Evolutionary conservation across 2,888 invertebrate species (phyloP), one percentile per base, ranked within the genome.

Genomic region (Rhingia campestris): DNA sequence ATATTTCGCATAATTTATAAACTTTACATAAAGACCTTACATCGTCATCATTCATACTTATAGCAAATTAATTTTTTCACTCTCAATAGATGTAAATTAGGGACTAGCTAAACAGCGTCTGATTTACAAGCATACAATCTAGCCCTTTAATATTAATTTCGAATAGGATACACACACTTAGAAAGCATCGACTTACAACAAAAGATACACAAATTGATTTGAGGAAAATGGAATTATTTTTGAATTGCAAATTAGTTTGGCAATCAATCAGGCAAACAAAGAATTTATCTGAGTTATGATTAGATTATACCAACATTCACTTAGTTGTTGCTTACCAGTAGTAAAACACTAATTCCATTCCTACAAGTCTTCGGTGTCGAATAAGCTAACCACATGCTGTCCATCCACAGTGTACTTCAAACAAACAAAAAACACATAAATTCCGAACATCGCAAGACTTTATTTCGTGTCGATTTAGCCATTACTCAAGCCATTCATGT

Each of bases 391-490:
- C 45, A 47, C 43, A 59, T 59, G 14, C 39, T 41, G 10, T 3
- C 59, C 10, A 45, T 59, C 43, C 59, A 39, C 4, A 6, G 22
- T 9, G 3, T 10, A 5, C 6, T 30, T n/a, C 14, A 30, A 37
- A 51, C 9, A 2, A 45, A 32, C 41, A 47, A 22, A 9, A 7
- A 47, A 14, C 14, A 14, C 4, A 33, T 47, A 32, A 35, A 7
- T 41, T 47, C 63, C 4, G 14, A 63, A 63, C 39, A 39, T 56
- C 54, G 56, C 49, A 49, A 61, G 49, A 10, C 61, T 74, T 63
- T 43, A 80, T 56, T 51, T 80, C 70, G 75, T 70, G 81, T 75
- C 54, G 51, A 58, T 39, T 75, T 12, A 30, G 61, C 63, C 58
- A 74, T 37, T 75, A 64, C 58, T 39, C 14, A 35, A 64, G 39